Evolutionary conservation across 2,797 vertebrate genomes (phyloP).

Genomic region (Crenuchus spilurus): DNA sequence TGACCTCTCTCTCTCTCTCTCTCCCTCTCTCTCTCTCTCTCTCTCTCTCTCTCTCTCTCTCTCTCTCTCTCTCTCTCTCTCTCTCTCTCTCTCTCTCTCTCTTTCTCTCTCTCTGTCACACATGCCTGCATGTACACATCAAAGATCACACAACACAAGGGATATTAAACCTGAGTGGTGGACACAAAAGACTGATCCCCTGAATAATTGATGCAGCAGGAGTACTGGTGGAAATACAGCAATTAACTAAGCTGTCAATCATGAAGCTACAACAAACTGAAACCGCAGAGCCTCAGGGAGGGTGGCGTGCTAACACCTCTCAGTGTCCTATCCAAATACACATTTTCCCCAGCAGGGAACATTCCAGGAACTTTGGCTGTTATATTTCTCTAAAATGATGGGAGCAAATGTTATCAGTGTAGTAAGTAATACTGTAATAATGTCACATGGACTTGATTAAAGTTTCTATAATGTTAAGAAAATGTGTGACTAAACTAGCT

Average conservation of each 20-base stretch:
- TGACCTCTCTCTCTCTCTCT: neutral
- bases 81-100: too few relatives aligned
- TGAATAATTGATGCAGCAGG: slow-evolving; percentile 32
- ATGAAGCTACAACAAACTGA: neutral
- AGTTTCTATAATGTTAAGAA: too few relatives aligned
- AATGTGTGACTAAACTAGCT: too few relatives aligned
- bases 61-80: too few relatives aligned
- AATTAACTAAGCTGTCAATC: slow-evolving; percentile 34
- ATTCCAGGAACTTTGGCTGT: too few relatives aligned
- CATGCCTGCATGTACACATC: slow-evolving; percentile 1
- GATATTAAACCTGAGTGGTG: slow-evolving; percentile 10
- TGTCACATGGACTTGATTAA: too few relatives aligned
- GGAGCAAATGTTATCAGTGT: too few relatives aligned
- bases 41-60: too few relatives aligned
- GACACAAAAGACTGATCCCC: slow-evolving; percentile 20
- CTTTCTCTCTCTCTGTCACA: neutral
- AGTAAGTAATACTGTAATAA: too few relatives aligned
- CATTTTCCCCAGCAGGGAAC: too few relatives aligned
- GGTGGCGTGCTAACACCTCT: neutral
- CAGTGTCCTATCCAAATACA: neutral
- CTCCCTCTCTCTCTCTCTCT: too few relatives aligned
- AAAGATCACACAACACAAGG: slow-evolving; percentile 9
- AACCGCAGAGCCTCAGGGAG: neutral
- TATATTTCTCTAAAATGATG: too few relatives aligned
- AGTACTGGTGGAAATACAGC: slow-evolving; percentile 9